phyloP scores from a whole-genome alignment of 2,888 invertebrate genomes.

The Metopia argyrocephala region DNA sequence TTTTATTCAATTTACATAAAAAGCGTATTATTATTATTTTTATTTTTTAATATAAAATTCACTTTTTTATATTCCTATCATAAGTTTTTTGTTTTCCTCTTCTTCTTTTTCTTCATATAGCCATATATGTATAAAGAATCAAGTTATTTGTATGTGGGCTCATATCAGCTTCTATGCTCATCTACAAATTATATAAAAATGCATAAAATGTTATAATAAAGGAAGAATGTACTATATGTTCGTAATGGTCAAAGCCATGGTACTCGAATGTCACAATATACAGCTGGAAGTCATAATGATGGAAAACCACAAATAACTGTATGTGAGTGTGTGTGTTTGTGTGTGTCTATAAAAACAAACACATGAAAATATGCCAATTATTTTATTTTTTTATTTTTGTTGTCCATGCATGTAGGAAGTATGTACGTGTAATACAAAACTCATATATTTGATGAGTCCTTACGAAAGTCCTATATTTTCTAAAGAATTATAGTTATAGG shows the following conservation, averaged over 20 bases:
- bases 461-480: not conserved
- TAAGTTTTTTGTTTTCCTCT: too few relatives aligned
- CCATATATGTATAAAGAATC: constrained; percentile 3
- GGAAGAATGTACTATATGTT: not conserved
- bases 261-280: constrained; percentile 1
- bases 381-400: too few relatives aligned
- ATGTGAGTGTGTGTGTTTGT: too few relatives aligned
- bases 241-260: constrained; percentile 5
- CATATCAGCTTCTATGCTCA: not conserved
- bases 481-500: not conserved
- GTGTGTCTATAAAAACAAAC: not conserved
- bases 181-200: constrained; percentile 11
- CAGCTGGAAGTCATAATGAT: constrained; percentile 16
- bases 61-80: too few relatives aligned
- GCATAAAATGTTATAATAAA: not conserved
- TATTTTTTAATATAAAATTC: not conserved
- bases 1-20: too few relatives aligned
- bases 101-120: not conserved
- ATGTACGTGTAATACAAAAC: not conserved
- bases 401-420: not conserved
- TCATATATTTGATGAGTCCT: constrained; percentile 8
- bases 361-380: not conserved
- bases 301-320: constrained; percentile 23
- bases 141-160: not conserved
- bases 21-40: not conserved